phyloP scores from a whole-genome alignment of 2,797 vertebrate species.

The Anguilla obscura region DNA sequence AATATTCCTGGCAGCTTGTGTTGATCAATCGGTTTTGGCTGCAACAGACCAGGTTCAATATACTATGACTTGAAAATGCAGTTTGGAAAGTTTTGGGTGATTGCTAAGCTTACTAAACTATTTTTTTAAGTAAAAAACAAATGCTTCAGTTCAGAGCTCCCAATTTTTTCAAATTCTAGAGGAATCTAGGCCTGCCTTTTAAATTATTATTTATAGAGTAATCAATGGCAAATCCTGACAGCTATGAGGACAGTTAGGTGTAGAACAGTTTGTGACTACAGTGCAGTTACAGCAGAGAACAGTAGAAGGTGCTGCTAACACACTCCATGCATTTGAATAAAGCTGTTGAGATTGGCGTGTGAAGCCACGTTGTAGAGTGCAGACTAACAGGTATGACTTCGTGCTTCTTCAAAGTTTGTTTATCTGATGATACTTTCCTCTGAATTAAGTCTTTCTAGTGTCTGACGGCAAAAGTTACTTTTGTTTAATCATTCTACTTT shows the following conservation, averaged over 20 bases:
- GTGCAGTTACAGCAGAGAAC: neutral
- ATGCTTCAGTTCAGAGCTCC: neutral
- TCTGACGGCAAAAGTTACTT: neutral
- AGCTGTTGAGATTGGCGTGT: neutral
- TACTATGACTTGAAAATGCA: neutral
- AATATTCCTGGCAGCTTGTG: neutral
- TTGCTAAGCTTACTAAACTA: neutral
- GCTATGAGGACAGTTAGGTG: neutral
- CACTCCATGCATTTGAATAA: neutral
- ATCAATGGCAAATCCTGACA: neutral
- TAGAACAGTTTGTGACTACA: neutral
- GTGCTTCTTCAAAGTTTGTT: neutral
- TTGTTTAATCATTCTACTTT: neutral
- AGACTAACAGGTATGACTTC: neutral
- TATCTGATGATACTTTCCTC: neutral
- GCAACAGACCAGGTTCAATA: neutral
- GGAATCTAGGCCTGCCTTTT: neutral
- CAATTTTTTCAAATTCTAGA: neutral
- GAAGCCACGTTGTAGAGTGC: neutral
- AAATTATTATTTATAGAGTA: no score
- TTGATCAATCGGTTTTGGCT: neutral
- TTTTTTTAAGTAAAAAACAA: neutral
- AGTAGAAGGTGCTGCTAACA: neutral
- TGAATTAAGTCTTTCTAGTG: neutral
- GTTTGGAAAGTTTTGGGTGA: neutral